phyloP scores from a whole-genome alignment of 2,888 invertebrate species.

The Micropterix aruncella region DNA sequence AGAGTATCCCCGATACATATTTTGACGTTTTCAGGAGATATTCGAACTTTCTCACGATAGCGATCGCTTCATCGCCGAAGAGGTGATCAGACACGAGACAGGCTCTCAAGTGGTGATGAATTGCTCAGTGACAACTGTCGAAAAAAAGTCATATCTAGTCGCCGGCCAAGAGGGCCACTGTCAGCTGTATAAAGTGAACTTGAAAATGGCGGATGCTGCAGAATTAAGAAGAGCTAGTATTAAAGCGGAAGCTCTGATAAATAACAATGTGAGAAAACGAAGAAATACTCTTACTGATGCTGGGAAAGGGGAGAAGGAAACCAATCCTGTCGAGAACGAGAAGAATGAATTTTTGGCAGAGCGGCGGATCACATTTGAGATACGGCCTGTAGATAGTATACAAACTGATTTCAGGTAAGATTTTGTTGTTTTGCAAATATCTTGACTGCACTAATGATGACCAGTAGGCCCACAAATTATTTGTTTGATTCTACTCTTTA shows the following conservation, averaged over 20 bases:
- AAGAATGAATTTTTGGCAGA: slow-evolving; percentile 28
- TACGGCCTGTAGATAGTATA: slow-evolving; percentile 64
- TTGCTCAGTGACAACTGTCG: slow-evolving; percentile 58
- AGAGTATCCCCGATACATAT: slow-evolving; percentile 1
- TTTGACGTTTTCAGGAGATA: slow-evolving; percentile 58
- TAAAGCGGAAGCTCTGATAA: slow-evolving; percentile 22
- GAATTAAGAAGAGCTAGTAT: slow-evolving; percentile 42
- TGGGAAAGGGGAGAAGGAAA: slow-evolving; percentile 40
- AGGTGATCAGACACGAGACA: slow-evolving; percentile 80
- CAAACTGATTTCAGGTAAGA: slow-evolving; percentile 73
- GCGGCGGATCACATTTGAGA: slow-evolving; percentile 56
- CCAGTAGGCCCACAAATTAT: no score
- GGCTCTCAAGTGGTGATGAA: slow-evolving; percentile 88
- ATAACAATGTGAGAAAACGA: slow-evolving; percentile 28
- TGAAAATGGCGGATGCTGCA: slow-evolving; percentile 39
- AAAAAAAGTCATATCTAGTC: slow-evolving; percentile 64
- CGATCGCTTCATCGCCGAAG: slow-evolving; percentile 68
- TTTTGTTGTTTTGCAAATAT: no score
- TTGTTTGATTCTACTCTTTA: no score
- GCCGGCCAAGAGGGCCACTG: slow-evolving; percentile 90
- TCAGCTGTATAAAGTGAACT: slow-evolving; percentile 64
- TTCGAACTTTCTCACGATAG: slow-evolving; percentile 84
- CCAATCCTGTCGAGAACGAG: slow-evolving; percentile 29
- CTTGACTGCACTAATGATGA: no score
- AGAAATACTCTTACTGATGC: no score